Evolutionary conservation across 2,797 vertebrate species (phyloP), one percentile per base, ranked within the genome.

Genomic region (Chelmon rostratus): DNA sequence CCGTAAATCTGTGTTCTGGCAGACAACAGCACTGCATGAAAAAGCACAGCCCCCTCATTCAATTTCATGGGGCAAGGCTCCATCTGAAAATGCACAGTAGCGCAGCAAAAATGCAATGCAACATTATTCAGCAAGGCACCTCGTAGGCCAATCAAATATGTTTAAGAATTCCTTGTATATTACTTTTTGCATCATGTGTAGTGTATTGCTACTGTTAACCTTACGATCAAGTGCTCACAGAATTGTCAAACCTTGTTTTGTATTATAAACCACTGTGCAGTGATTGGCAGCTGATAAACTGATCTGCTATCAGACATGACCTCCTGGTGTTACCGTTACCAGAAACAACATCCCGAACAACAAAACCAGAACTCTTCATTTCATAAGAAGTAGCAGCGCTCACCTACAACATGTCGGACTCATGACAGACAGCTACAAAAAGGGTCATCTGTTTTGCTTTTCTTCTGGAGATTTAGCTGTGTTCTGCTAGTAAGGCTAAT

Each of bases 241-340:
- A 25, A 66, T 28, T 68, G 40, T 68, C 76, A 52, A 68, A 44
- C 59, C 40, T 47, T 21, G 1, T 16, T 50, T 42, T 18, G 16
- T 16, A 18, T 31, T 9, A 31, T 31, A 56, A 33, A 10, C 53
- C 44, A 23, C 53, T 25, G 1, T 49, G 54, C 2, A 47, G 54
- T 12, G 42, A 49, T 50, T 18, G 13, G 31, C 33, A 38, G 38
- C 33, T 28, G 49, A 40, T 53, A 52, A 72, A 73, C 59, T 46
- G 18, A 31, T 63, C 47, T 73, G 23, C 50, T 40, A 8, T 64
- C 18, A 73, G 25, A 31, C 62, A n/a, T 42, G 47, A 73, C 31
- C 2, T 1, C 8, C 7, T 42, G 1, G 15, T 56, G 23, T 53
- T n/a, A 25, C 23, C 23, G 31, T 31, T 28, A 53, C 15, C 52